A percentile compares a stretch with the other conserved stretches of the same genome.
Evolutionary conservation across 35 echinoderm and acorn worm species (phyloP).

Genomic region (Anneissia japonica): DNA sequence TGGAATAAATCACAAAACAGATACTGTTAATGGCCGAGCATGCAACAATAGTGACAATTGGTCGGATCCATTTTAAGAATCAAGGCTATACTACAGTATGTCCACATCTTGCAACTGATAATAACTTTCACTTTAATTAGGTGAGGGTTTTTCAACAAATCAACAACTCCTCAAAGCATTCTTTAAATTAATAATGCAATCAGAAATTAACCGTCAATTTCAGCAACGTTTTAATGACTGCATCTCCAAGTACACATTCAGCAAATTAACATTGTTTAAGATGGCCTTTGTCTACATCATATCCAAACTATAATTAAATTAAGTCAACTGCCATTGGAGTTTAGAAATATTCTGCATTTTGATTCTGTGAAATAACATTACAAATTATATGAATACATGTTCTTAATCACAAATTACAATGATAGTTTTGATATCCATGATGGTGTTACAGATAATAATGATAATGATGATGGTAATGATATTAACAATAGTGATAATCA

Average conservation of each 20-base stretch:
- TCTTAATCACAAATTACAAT: not conserved
- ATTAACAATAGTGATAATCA: not conserved
- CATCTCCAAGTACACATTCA: not conserved
- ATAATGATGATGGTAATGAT: conserved; percentile 3
- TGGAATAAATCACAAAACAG: not conserved
- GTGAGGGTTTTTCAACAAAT: not conserved
- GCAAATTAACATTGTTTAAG: not conserved
- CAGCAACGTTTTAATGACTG: not conserved
- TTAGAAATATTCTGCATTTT: not conserved
- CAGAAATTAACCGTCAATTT: not conserved
- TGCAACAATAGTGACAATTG: not conserved
- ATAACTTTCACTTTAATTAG: not conserved
- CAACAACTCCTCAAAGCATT: not conserved
- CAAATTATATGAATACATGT: not conserved
- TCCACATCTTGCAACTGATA: not conserved
- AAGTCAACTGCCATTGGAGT: not conserved
- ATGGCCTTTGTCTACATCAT: not conserved
- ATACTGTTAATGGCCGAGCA: not conserved
- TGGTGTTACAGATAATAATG: not conserved
- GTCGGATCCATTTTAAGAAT: not conserved
- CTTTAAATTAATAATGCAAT: not conserved
- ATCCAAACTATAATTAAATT: not conserved
- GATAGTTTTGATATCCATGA: not conserved
- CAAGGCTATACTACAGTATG: not conserved
- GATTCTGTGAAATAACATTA: not conserved